Base-by-base conservation (phyloP, 1,140 invertebrate species). In the Papilio xuthus region DNA sequence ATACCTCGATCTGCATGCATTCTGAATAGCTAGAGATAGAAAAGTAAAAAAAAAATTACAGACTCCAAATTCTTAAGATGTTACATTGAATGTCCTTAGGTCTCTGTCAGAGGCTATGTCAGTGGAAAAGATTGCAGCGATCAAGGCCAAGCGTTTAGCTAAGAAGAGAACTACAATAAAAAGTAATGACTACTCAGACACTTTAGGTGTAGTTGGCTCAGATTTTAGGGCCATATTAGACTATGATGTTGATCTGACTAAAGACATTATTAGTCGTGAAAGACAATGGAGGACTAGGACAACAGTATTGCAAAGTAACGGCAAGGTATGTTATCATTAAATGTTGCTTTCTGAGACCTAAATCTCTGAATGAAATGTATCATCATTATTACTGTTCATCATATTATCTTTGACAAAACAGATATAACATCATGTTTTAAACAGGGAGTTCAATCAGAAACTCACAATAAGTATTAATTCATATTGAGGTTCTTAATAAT, bases 161-260 rank as follows among this genome's bases (percentile, higher is more conserved):
- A 99, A 99, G 82, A 99, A 99, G 90, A 95, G 98, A 83, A 99
- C 98, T 0, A 99, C 98, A 9, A 99, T 99, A 85, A 99, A 98
- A 92, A 97, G 97, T 79, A 98, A 98, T 88, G 98, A 99, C 91
- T 97, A 98, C 86, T 93, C 95, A 6, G 95, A 95, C 77, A 93
- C 94, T 50, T 90, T 95, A 83, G 93, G 94, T 60, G 94, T 94
- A 63, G 96, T 97, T 71, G 97, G 97, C 7, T 96, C 97, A 82
- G 98, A 99, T 89, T 94, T 99, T 47, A 95, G 97, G 75, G 97
- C 96, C 15, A 98, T 99, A 84, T 94, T 99, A 8, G 98, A 99
- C 90, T 98, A 98, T 94, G 98, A 99, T 93, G 97, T 99, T 6
- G 98, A 99, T 91, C 97, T 98, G 15, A 99, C 98, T 0, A 98